Percentiles rank a stretch among this genome's conserved stretches.
Evolutionary conservation across 2,797 vertebrate species (phyloP).

Genomic region (Karalla daura): DNA sequence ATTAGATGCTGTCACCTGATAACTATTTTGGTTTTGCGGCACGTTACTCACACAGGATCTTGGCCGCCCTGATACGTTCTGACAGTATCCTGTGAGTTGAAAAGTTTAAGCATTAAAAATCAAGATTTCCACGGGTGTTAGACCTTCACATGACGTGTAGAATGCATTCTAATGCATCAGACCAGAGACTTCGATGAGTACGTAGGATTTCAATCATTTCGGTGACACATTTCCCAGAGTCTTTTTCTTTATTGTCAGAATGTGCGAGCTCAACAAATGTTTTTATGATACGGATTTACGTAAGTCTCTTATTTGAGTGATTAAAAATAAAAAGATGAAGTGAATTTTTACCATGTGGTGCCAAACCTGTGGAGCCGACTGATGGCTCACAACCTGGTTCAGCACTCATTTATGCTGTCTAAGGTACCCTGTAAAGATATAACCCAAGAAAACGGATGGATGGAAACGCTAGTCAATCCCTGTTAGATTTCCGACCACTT

Average conservation of each 20-base stretch:
- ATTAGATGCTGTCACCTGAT: constrained; percentile 34
- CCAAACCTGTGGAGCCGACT: too few species aligned
- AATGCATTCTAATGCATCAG: constrained; percentile 2
- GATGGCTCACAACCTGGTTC: neutral
- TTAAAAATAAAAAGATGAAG: too few species aligned
- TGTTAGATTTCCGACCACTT: too few species aligned
- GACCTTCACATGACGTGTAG: neutral
- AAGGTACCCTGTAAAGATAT: neutral
- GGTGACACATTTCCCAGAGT: too few species aligned
- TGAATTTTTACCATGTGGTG: too few species aligned
- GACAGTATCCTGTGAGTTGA: neutral
- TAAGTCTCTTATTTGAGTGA: too few species aligned
- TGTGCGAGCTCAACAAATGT: too few species aligned
- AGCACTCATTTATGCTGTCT: neutral
- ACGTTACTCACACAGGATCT: neutral
- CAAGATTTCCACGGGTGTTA: neutral
- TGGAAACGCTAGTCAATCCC: too few species aligned
- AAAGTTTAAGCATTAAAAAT: constrained; percentile 1
- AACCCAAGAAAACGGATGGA: too few species aligned
- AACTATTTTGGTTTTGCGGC: constrained; percentile 10
- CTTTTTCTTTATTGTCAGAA: too few species aligned
- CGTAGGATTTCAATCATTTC: too few species aligned
- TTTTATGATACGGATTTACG: too few species aligned
- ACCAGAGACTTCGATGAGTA: neutral
- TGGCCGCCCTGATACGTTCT: neutral